phyloP scores from a whole-genome alignment of 2,797 vertebrate species.

The Lates japonicus region DNA sequence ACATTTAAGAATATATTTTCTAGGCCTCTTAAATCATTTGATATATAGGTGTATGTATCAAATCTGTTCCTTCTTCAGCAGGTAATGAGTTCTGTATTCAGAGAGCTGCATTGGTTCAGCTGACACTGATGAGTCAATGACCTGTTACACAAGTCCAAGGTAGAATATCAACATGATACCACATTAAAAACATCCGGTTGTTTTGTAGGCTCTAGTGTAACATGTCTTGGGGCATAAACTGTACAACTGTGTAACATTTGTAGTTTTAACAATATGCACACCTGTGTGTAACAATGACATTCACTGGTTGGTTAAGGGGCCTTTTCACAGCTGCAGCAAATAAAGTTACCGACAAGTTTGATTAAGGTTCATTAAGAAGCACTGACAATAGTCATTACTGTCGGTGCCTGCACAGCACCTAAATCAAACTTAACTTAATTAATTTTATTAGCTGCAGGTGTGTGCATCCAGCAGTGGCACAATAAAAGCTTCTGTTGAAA shows the following conservation, averaged over 20 bases:
- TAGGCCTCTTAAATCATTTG: neutral
- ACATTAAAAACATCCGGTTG: neutral
- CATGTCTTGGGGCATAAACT: neutral
- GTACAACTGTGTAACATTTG: neutral
- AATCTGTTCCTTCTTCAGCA: neutral
- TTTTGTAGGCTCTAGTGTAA: neutral
- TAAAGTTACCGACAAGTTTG: neutral
- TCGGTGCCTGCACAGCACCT: neutral
- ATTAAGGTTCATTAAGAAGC: neutral
- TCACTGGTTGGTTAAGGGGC: neutral
- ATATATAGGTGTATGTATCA: neutral
- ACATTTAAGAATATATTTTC: neutral
- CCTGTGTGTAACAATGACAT: neutral
- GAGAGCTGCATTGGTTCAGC: neutral
- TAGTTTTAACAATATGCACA: neutral
- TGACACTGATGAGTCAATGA: neutral
- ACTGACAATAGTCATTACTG: neutral
- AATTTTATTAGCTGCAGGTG: neutral
- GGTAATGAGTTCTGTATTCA: neutral
- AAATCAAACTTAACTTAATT: neutral
- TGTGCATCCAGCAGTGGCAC: neutral
- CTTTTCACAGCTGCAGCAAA: conserved; percentile 1
- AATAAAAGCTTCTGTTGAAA: neutral
- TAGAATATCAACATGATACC: neutral
- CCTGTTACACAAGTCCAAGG: neutral